phyloP scores from a whole-genome alignment of 2,888 invertebrate species.

The Thereva unica region DNA sequence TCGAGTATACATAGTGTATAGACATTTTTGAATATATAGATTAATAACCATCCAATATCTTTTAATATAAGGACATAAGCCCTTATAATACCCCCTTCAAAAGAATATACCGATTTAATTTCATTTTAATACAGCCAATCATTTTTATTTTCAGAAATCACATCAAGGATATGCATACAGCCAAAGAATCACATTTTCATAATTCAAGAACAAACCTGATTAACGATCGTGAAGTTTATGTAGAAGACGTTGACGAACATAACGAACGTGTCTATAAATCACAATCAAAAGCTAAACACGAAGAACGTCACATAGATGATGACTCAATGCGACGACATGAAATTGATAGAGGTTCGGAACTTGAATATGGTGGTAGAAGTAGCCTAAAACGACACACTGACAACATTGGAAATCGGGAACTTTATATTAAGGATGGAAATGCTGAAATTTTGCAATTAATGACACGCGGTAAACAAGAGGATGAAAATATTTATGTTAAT shows the following conservation, averaged over 20 bases:
- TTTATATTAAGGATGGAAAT: constrained; percentile 82
- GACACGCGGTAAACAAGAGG: constrained; percentile 69
- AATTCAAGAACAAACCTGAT: constrained; percentile 58
- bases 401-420: constrained; percentile 62
- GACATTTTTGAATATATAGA: too few species aligned
- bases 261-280: constrained; percentile 51
- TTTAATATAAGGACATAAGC: too few species aligned
- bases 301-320: constrained; percentile 65
- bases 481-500: constrained; percentile 65
- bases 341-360: constrained; percentile 75
- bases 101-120: too few species aligned
- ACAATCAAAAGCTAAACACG: constrained; percentile 42
- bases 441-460: constrained; percentile 81
- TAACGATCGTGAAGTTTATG: constrained; percentile 55
- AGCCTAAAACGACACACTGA: constrained; percentile 53
- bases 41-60: too few species aligned
- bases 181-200: constrained; percentile 57
- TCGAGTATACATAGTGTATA: too few species aligned
- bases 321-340: constrained; percentile 78
- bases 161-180: constrained; percentile 48
- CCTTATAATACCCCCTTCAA: too few species aligned
- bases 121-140: too few species aligned
- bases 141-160: constrained; percentile 50
- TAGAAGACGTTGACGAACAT: constrained; percentile 51
- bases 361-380: constrained; percentile 57